Evolutionary conservation across 2,113 vertebrate species (phyloP), one percentile per base, ranked within the genome.

Genomic region (Rhinolophus sinicus): DNA sequence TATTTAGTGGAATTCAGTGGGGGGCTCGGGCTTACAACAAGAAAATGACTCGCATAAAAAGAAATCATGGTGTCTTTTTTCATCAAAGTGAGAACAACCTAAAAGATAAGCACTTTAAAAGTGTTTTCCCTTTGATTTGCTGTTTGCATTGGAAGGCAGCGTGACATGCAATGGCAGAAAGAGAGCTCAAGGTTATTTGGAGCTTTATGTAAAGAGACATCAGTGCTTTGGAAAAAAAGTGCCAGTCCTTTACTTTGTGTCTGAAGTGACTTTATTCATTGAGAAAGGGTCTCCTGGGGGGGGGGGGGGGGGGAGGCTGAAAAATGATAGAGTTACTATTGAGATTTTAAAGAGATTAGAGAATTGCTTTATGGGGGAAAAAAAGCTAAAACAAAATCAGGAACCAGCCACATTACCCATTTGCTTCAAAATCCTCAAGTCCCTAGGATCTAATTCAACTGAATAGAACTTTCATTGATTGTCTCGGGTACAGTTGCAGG

Each of bases 111-210:
- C 30, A 67, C 65, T 95, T 92, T 76, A 84, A 92, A 94, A 81
- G 88, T 56, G 56, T 26, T 22, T 94, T 94, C 47, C 67, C 56
- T 97, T 97, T 97, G 78, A 91, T 86, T 95, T 77, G 30, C 44
- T 95, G 86, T 96, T 82, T 95, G 69, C 28, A 80, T 64, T 80
- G 72, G 64, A 91, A 96, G 92, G 50, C 44, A 94, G 30, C 18
- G 11, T 69, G 77, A 58, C n/a, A 50, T 52, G 85, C 88, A 82
- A 83, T 96, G 85, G 58, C 28, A 93, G 93, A 44, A 47, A 77
- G 65, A 90, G 24, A 93, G 60, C 84, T 90, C 35, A 93, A 94
- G 95, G 84, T 84, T 97, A 96, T 95, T 81, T 86, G 4, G 86
- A 30, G 69, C 75, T 96, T 89, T 85, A 54, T 70, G 52, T 56